Evolutionary conservation across 2,888 invertebrate species (phyloP).

Genomic region (Drosophila paranaensis): DNA sequence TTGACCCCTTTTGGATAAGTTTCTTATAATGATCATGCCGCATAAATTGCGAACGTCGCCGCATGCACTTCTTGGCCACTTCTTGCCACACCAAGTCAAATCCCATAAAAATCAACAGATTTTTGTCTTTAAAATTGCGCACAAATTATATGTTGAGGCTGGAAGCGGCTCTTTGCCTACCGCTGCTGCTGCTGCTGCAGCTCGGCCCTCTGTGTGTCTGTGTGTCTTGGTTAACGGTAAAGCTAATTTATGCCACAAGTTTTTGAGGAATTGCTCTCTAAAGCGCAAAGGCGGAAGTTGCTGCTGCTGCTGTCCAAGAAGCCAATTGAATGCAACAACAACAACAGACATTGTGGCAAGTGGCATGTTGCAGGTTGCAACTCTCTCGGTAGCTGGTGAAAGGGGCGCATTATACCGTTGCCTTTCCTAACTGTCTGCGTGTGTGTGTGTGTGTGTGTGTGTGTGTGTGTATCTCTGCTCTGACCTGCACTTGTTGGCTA

Average conservation of each 20-base stretch:
- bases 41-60: constrained; percentile 31
- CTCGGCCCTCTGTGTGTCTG: background rate
- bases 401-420: constrained; percentile 48
- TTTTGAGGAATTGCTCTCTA: constrained; percentile 57
- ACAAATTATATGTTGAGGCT: constrained; percentile 62
- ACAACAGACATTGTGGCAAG: constrained; percentile 33
- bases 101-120: constrained; percentile 55
- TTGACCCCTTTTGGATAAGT: constrained; percentile 7
- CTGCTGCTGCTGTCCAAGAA: constrained; percentile 55
- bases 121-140: constrained; percentile 62
- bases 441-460: background rate
- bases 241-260: constrained; percentile 73
- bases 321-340: constrained; percentile 76
- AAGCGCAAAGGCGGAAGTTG: constrained; percentile 74
- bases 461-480: constrained; percentile 7
- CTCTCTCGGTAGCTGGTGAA: constrained; percentile 49
- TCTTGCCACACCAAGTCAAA: constrained; percentile 41
- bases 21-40: constrained; percentile 44
- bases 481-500: constrained; percentile 28
- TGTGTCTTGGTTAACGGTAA: constrained; percentile 58
- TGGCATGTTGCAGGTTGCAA: constrained; percentile 53
- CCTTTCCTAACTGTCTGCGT: constrained; percentile 4
- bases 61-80: constrained; percentile 9
- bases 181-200: background rate
- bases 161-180: background rate